These are phyloP conservation scores for Eutolmus rufibarbis DNA, from an alignment of 2,888 invertebrate species.

Conservation along the genomic window DNA sequence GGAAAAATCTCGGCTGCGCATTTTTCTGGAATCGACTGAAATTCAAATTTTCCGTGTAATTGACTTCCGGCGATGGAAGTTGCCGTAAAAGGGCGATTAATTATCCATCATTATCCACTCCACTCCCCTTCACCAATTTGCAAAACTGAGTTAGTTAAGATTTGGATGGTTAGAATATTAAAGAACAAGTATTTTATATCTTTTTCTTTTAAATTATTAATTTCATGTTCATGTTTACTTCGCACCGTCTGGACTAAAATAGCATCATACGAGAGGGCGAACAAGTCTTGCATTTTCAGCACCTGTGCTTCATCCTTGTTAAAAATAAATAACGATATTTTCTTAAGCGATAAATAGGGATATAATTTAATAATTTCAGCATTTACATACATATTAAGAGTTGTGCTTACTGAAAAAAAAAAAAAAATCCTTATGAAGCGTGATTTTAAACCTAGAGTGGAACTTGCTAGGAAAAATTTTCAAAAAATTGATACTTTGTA, in stretches of 20 bases:
- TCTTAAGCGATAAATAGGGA: too few species aligned
- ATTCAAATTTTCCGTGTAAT: conserved; percentile 24
- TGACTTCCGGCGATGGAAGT: conserved; percentile 20
- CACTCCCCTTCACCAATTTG: not conserved
- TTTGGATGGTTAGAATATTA: not conserved
- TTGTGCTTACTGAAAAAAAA: too few species aligned
- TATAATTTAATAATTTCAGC: too few species aligned
- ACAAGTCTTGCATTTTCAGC: too few species aligned
- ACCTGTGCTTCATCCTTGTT: not conserved
- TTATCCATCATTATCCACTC: not conserved
- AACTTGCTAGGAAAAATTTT: too few species aligned
- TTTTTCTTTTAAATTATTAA: not conserved
- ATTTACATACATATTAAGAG: too few species aligned
- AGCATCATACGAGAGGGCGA: too few species aligned
- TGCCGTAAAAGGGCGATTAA: not conserved
- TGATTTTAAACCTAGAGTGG: too few species aligned
- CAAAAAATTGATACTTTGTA: too few species aligned
- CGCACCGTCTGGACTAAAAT: not conserved
- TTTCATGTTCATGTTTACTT: not conserved
- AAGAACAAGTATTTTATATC: not conserved
- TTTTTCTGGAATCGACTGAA: conserved; percentile 20
- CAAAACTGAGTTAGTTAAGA: not conserved
- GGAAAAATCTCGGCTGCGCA: not conserved
- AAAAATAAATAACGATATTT: too few species aligned
- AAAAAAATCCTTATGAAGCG: too few species aligned